Evolutionary conservation across 2,888 invertebrate species (phyloP).

Genomic region (Gari tellinella): DNA sequence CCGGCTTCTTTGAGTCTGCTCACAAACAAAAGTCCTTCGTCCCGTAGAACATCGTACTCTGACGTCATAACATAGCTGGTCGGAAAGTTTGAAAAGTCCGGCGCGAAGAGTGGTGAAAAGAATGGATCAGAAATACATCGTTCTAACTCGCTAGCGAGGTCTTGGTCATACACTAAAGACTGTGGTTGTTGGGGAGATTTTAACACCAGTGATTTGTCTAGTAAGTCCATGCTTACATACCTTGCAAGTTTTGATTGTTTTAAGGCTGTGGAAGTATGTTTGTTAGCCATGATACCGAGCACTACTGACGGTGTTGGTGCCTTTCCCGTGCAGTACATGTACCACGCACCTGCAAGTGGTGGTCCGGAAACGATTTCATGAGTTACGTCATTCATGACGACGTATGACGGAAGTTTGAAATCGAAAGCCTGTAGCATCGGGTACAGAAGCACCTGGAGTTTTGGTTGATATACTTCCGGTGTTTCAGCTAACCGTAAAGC

Average conservation of each 20-base stretch:
- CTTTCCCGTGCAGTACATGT: conserved; percentile 27
- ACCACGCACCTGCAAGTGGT: conserved; percentile 34
- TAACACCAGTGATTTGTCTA: not conserved
- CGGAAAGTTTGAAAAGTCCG: conserved; percentile 72
- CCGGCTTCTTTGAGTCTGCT: conserved; percentile 70
- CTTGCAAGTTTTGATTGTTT: conserved; percentile 45
- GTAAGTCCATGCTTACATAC: conserved; percentile 26
- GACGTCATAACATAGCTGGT: conserved; percentile 78
- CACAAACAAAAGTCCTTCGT: conserved; percentile 81
- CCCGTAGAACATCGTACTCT: conserved; percentile 82
- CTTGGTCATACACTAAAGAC: conserved; percentile 1
- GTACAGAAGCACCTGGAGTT: conserved; percentile 68
- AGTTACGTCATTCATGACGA: conserved; percentile 3
- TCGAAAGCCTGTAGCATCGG: conserved; percentile 81
- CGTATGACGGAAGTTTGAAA: conserved; percentile 72
- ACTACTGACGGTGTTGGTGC: conserved; percentile 4
- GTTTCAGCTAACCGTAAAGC: conserved; percentile 13
- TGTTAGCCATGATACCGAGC: conserved; percentile 33
- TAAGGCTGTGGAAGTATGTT: conserved; percentile 50
- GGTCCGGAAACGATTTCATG: conserved; percentile 20
- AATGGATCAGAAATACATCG: conserved; percentile 47
- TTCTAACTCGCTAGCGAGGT: conserved; percentile 27
- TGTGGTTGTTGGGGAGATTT: not conserved
- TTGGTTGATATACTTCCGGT: conserved; percentile 24
- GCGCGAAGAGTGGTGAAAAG: conserved; percentile 80